Percentiles rank a stretch among this genome's conserved stretches.
Conservation (phyloP, 2,113 vertebrate species). For the Shinisaurus crocodilurus region DNA sequence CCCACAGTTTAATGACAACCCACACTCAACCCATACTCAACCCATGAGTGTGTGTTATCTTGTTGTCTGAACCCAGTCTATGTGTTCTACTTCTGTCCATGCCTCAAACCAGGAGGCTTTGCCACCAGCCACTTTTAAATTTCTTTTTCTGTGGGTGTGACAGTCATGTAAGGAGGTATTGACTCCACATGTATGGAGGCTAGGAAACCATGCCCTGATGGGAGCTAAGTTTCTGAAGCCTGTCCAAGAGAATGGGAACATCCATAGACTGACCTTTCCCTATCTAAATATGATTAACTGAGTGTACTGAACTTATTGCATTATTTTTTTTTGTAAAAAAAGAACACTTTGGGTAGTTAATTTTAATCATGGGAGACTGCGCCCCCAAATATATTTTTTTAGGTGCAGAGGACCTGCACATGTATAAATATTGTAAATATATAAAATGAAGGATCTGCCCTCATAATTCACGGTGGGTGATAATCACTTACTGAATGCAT, state of each 20-base stretch:
- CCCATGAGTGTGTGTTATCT: too few species aligned
- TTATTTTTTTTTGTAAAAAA: neutral
- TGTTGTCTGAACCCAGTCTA: too few species aligned
- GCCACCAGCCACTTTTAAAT: neutral
- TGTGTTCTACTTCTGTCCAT: too few species aligned
- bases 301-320: neutral
- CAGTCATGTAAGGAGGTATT: slow-evolving; percentile 28
- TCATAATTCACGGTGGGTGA: neutral
- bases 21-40: too few species aligned
- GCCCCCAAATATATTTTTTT: neutral
- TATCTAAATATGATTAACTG: neutral
- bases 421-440: neutral
- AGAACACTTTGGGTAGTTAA: neutral
- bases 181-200: slow-evolving; percentile 7
- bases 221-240: neutral
- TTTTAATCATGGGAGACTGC: neutral
- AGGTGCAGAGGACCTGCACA: neutral
- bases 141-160: neutral
- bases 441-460: neutral
- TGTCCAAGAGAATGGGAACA: neutral
- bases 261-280: neutral
- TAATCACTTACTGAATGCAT: neutral
- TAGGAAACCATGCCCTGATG: neutral
- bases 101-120: neutral
- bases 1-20: too few species aligned